Base-by-base conservation (phyloP, 2,113 vertebrate genomes). In the Cheilinus undulatus region DNA sequence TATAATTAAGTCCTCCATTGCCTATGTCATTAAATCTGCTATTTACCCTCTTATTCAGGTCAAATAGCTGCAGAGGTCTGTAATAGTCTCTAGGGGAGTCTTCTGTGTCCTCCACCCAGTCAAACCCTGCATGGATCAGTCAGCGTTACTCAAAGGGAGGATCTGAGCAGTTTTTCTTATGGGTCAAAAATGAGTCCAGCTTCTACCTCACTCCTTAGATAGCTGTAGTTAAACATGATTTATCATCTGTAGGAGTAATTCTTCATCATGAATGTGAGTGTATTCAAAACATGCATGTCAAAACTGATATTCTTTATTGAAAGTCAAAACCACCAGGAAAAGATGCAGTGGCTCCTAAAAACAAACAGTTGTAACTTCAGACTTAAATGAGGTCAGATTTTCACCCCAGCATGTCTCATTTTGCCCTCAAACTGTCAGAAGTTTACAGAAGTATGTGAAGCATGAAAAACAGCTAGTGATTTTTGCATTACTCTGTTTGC, bases 11-110 rank as follows among this genome's bases (percentile, higher is more conserved):
- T 19, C 24, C 27, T 57, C 15, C n/a, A 7, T 63, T 0, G 0
- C 14, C 61, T 66, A 67, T 70, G 24, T 76, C 72, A 84, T 83
- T 79, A 81, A 22, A 59, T 32, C 19, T 17, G 14, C 51, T 66
- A 61, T 76, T 80, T 83, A 70, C 48, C 22, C 2, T 62, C 59
- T 36, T 65, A 60, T 77, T 20, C 67, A 43, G 64, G 51, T 49
- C 42, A 82, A 86, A 86, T 72, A 83, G 62, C 77, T 81, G 40
- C 51, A 74, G 70, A 59, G 65, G 64, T 77, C 54, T 86, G 84
- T 89, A 86, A 88, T 85, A 58, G 63, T 90, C 86, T 86, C 89
- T 34, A 48, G 73, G 46, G 82, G 61, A 81, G 57, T 60, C 64
- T 59, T 46, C 53, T 74, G 73, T 46, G 68, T 83, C 64, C 84